Conservation (phyloP, 2,113 vertebrate species). For the Pomatostomus ruficeps region DNA sequence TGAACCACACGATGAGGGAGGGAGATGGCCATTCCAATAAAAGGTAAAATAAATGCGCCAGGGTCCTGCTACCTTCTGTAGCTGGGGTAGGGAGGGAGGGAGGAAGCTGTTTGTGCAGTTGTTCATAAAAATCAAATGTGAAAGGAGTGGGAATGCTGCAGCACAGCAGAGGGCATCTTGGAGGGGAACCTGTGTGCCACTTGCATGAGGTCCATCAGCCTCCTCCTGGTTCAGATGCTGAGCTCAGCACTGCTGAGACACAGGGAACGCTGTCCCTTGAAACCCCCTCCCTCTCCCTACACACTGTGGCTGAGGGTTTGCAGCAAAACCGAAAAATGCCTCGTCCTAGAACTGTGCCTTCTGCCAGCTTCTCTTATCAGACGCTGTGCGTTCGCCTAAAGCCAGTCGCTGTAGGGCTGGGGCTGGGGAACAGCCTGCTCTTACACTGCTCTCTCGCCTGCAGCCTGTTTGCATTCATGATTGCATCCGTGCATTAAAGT, state of each 20-base stretch:
- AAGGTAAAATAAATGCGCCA: neutral
- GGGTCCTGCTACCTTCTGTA: neutral
- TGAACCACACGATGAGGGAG: neutral
- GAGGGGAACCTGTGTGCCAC: neutral
- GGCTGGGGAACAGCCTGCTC: neutral
- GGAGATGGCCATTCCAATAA: neutral
- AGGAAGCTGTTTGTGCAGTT: neutral
- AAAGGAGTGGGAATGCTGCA: neutral
- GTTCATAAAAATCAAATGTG: neutral
- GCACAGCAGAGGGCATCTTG: neutral
- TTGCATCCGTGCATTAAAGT: slow-evolving; percentile 39
- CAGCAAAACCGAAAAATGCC: neutral
- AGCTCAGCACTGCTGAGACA: neutral
- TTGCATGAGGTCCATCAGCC: neutral
- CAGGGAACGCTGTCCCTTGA: neutral
- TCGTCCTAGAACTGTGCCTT: neutral
- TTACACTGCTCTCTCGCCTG: neutral
- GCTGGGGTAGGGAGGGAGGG: neutral
- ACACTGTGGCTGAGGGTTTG: neutral
- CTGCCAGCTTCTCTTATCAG: slow-evolving; percentile 17
- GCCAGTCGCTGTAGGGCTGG: neutral
- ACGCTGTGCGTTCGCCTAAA: neutral
- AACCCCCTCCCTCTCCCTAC: neutral
- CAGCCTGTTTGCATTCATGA: slow-evolving; percentile 49
- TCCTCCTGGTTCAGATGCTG: neutral